A percentile compares a stretch with the other conserved stretches of the same genome.
Conservation (phyloP, 2,888 invertebrate genomes). For the Notodonta ziczac region DNA sequence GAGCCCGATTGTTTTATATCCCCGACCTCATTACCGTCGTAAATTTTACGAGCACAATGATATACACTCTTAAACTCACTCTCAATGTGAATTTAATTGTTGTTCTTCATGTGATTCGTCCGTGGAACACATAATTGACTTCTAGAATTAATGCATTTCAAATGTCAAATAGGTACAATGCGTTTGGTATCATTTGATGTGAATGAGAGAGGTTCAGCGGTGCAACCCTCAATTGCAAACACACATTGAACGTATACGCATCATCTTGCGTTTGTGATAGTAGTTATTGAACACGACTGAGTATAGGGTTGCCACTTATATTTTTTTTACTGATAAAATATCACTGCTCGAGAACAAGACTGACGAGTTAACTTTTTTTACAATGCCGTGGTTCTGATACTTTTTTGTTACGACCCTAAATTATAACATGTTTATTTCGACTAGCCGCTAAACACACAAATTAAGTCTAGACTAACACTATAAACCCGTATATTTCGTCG, state of each 20-base stretch:
- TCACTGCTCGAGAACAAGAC: too few species aligned
- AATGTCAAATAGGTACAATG: too few species aligned
- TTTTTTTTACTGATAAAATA: too few species aligned
- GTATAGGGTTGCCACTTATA: too few species aligned
- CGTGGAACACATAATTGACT: neutral
- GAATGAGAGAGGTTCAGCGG: too few species aligned
- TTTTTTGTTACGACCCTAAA: neutral
- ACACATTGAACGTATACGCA: too few species aligned
- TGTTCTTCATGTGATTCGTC: neutral
- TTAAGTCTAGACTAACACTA: neutral
- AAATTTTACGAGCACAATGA: conserved; percentile 24
- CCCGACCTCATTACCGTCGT: conserved; percentile 20
- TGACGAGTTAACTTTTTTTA: too few species aligned
- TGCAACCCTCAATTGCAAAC: too few species aligned
- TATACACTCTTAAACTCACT: neutral
- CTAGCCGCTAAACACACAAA: conserved; percentile 3
- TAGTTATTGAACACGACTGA: too few species aligned
- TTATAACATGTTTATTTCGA: neutral
- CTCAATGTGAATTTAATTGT: neutral
- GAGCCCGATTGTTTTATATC: conserved; percentile 27
- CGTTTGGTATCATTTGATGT: too few species aligned
- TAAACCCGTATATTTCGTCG: neutral
- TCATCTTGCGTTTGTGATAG: too few species aligned
- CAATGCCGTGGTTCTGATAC: too few species aligned
- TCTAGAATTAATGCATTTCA: neutral